These are phyloP conservation scores for Hemibagrus wyckioides DNA, from an alignment of 2,113 vertebrate genomes.

Conservation along the genomic window DNA sequence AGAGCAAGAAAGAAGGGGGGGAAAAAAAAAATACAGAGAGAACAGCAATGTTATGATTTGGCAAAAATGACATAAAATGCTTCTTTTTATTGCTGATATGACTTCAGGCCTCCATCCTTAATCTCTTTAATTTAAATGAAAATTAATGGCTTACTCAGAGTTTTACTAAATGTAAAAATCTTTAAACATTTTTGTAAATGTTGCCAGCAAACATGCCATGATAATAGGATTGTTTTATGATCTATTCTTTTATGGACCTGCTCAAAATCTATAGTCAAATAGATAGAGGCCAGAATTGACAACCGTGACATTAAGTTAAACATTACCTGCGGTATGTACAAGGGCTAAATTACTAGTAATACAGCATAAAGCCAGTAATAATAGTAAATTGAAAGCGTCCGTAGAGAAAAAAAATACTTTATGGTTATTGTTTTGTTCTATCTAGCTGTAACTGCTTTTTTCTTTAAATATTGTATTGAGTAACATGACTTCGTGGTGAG, in stretches of 20 bases:
- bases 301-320: background rate
- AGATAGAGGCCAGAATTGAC: background rate
- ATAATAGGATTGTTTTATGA: background rate
- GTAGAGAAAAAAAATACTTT: background rate
- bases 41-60: background rate
- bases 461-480: background rate
- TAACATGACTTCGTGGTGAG: background rate
- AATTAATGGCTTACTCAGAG: background rate
- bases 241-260: background rate
- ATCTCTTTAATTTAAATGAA: background rate
- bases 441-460: background rate
- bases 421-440: background rate
- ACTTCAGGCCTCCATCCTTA: background rate
- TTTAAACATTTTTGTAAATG: background rate
- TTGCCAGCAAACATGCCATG: background rate
- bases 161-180: background rate
- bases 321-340: background rate
- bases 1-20: slow-evolving; percentile 30
- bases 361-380: background rate
- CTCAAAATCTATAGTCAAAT: background rate
- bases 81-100: background rate
- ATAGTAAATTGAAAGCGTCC: background rate
- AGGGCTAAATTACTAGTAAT: background rate
- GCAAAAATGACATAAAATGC: background rate
- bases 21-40: background rate